Evolutionary conservation across 2,888 invertebrate species (phyloP), one percentile per base, ranked within the genome.

Genomic region (Icerya purchasi): DNA sequence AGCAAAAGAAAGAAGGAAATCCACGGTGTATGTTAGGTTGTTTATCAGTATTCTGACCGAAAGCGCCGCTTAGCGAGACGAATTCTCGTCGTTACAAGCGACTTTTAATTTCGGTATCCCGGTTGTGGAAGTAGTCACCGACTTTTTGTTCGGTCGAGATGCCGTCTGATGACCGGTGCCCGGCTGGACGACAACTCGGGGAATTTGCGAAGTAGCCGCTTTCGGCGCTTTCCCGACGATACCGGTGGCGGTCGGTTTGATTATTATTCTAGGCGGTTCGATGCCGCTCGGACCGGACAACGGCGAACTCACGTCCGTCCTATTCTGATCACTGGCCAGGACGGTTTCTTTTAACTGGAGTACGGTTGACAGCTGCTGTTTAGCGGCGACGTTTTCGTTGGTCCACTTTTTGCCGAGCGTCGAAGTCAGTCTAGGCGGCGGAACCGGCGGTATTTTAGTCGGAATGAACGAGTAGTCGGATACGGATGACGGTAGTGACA

Each of bases 401-500:
- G 55, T 63, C 2, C 66, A 70, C 62, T 78, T 76, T 52, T 82
- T 73, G 22, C 81, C 81, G 57, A 84, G 72, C 2, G 84, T 83
- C 36, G 78, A 77, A 1, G 81, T 80, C 2, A 82, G 80, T 67
- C 87, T 74, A 0, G 85, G 86, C 0, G 87, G 87, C 2, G 87
- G 87, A 62, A 79, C 75, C 0, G 85, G 83, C 1, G 82, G 82
- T 60, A 67, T 65, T 56, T 65, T 66, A 61, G 1, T 54, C 73
- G 72, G 18, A 69, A 69, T 54, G 19, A 22, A 22, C 1, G 53
- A 36, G 50, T 22, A 22, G 60, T 68, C 69, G 14, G 69, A 69
- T 61, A 68, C 70, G 2, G 69, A 65, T 22, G 63, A 65, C 67
- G 61, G 71, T 59, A 56, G 66, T 54, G 62, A 67, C 61, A 51